These are phyloP conservation scores for Lepus townsendii DNA, from an alignment of 2,797 vertebrate genomes.

Conservation along the genomic window DNA sequence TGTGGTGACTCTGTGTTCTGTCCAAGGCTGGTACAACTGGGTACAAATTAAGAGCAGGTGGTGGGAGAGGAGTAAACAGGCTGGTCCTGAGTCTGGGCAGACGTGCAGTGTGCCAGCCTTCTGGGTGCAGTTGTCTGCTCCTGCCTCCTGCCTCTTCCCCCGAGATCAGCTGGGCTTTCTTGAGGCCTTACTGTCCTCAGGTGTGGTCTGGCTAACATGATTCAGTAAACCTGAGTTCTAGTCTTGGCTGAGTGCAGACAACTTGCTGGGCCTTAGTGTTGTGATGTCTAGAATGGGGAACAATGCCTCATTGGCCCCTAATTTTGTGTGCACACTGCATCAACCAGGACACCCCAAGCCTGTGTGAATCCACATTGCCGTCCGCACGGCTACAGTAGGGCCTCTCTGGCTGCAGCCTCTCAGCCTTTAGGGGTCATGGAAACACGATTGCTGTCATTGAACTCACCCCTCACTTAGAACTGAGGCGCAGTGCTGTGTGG, in stretches of 20 bases:
- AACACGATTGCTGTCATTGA: not conserved
- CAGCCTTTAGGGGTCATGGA: not conserved
- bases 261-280: not conserved
- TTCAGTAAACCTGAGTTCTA: not conserved
- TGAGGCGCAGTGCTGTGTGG: not conserved
- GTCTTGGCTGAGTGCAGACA: not conserved
- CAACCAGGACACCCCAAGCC: not conserved
- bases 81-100: not conserved
- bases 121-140: not conserved
- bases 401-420: not conserved
- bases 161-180: not conserved
- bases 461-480: not conserved
- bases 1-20: conserved; percentile 27
- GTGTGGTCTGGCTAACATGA: not conserved
- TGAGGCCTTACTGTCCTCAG: not conserved
- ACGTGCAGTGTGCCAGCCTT: not conserved
- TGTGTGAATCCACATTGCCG: not conserved
- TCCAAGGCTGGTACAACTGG: not conserved
- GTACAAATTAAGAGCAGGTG: not conserved
- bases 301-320: not conserved
- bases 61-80: not conserved
- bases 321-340: not conserved
- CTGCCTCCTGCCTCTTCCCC: not conserved
- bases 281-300: not conserved
- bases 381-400: not conserved